Conservation (phyloP, 2,113 vertebrate species). For the Cavia aperea region DNA sequence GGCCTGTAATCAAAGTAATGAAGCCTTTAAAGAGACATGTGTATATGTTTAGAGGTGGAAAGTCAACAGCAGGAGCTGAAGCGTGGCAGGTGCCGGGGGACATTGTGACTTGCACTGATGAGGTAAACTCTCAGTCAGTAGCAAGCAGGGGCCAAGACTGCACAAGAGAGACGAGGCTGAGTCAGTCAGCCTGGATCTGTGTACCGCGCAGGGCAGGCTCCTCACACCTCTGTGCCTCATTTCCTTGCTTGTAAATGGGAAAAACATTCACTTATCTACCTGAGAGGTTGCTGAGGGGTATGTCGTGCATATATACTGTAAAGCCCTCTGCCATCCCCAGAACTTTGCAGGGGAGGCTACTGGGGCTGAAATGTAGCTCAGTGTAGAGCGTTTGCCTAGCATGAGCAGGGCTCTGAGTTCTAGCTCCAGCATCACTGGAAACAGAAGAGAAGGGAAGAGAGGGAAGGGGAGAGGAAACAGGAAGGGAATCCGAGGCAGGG, state of each 20-base stretch:
- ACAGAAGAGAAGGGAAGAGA: neutral
- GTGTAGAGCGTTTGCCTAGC: neutral
- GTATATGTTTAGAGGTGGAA: neutral
- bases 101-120: fast-evolving
- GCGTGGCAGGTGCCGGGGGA: too few relatives aligned
- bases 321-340: neutral
- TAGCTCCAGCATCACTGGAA: neutral
- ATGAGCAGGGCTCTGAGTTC: neutral
- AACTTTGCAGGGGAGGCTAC: neutral
- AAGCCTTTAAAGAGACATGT: neutral
- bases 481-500: neutral
- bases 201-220: neutral
- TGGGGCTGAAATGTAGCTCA: neutral
- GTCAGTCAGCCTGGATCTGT: neutral
- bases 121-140: neutral
- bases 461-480: neutral
- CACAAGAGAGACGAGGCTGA: neutral
- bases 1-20: neutral
- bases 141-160: too few relatives aligned
- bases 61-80: neutral
- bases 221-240: neutral
- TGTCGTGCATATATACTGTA: neutral
- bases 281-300: neutral
- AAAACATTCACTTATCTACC: neutral
- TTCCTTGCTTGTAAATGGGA: neutral